These are phyloP conservation scores for Colius striatus DNA, from an alignment of 2,113 vertebrate species.

Conservation along the genomic window DNA sequence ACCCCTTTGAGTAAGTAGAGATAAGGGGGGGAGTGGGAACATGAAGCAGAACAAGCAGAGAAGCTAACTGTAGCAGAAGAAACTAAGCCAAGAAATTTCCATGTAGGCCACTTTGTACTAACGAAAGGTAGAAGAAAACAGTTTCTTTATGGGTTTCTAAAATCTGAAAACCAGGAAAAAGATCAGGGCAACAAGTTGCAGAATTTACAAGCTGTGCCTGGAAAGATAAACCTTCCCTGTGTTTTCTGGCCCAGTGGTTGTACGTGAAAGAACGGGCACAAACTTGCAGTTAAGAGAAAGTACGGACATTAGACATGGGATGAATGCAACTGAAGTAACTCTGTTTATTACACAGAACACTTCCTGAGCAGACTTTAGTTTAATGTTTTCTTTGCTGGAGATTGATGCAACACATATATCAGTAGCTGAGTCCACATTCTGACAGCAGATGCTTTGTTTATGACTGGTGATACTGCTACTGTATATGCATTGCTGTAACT, in stretches of 20 bases:
- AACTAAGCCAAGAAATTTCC: not conserved
- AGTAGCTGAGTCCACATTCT: not conserved
- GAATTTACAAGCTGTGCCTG: not conserved
- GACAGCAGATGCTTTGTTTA: not conserved
- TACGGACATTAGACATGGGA: not conserved
- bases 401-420: not conserved
- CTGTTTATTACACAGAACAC: not conserved
- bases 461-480: not conserved
- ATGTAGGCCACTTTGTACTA: not conserved
- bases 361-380: not conserved
- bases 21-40: slow-evolving; percentile 22
- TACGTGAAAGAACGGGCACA: not conserved
- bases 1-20: slow-evolving; percentile 90
- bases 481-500: not conserved
- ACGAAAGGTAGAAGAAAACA: slow-evolving; percentile 14
- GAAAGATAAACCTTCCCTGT: not conserved
- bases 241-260: not conserved
- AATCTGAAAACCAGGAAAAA: not conserved
- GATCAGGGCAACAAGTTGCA: not conserved
- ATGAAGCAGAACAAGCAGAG: not conserved
- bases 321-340: not conserved
- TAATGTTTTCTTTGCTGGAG: not conserved
- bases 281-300: not conserved
- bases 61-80: not conserved
- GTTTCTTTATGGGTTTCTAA: not conserved